Evolutionary conservation across 2,888 invertebrate species (phyloP).

Genomic region (Melanargia galathea): DNA sequence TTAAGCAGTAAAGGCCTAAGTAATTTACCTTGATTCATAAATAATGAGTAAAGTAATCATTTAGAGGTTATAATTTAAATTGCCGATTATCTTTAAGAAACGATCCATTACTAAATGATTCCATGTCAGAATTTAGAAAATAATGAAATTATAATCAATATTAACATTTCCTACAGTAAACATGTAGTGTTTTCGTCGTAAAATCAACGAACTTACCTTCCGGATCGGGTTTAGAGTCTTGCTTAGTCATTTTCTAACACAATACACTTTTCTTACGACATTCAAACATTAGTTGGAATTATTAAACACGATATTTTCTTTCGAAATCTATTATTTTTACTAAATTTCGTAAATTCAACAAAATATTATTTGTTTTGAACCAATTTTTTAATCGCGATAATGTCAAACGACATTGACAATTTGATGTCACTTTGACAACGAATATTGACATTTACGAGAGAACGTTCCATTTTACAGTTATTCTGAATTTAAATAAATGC

Average conservation of each 20-base stretch:
- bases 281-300: not conserved
- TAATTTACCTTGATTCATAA: not conserved
- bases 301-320: not conserved
- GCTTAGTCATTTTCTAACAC: constrained; percentile 7
- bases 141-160: not conserved
- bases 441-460: not conserved
- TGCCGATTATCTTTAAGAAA: not conserved
- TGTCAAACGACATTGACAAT: not conserved
- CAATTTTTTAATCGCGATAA: not conserved
- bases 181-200: not conserved
- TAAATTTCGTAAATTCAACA: not conserved
- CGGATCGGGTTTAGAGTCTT: not conserved
- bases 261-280: not conserved
- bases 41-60: not conserved
- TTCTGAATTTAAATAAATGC: not conserved
- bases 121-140: not conserved
- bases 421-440: not conserved
- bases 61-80: constrained; percentile 1
- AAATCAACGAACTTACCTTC: constrained; percentile 7
- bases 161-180: not conserved
- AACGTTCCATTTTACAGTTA: not conserved
- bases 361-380: not conserved
- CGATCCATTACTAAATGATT: not conserved
- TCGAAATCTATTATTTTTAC: not conserved
- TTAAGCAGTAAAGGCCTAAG: not conserved